phyloP scores from a whole-genome alignment of 2,797 vertebrate species.

The Micropoecilia bifurca region DNA sequence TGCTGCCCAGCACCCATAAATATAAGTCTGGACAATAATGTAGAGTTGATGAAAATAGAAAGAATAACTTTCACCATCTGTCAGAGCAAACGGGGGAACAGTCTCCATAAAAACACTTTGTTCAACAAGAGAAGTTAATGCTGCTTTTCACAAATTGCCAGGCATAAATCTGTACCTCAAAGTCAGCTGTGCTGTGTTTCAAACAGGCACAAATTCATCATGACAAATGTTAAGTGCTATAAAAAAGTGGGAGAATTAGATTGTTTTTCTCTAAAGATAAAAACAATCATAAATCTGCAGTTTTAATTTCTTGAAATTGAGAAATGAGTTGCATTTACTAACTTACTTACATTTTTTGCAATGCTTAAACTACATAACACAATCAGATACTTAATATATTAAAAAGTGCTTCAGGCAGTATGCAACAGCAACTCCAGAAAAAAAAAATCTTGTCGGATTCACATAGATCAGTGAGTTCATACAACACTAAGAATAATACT shows the following conservation, averaged over 20 bases:
- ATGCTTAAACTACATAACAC: neutral
- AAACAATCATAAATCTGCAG: neutral
- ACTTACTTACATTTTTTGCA: neutral
- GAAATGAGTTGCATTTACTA: neutral
- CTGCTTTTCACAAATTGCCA: neutral
- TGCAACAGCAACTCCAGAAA: neutral
- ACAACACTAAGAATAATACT: neutral
- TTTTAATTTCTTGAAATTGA: neutral
- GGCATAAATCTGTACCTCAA: neutral
- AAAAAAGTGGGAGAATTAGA: neutral
- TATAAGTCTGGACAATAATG: constrained; percentile 31
- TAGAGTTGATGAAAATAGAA: constrained; percentile 41
- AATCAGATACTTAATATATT: neutral
- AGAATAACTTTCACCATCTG: constrained; percentile 47
- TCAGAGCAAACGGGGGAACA: constrained; percentile 24
- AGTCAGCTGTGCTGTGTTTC: constrained; percentile 7
- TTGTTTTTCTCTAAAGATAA: neutral
- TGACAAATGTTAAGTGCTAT: constrained; percentile 8
- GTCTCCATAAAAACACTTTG: constrained; percentile 5
- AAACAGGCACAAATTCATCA: constrained; percentile 5
- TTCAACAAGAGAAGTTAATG: neutral
- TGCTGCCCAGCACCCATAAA: constrained; percentile 22
- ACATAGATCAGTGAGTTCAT: neutral
- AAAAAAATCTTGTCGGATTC: neutral
- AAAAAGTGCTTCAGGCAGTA: neutral